phyloP scores from a whole-genome alignment of 1,140 invertebrate genomes.

The Calliopsis andreniformis region DNA sequence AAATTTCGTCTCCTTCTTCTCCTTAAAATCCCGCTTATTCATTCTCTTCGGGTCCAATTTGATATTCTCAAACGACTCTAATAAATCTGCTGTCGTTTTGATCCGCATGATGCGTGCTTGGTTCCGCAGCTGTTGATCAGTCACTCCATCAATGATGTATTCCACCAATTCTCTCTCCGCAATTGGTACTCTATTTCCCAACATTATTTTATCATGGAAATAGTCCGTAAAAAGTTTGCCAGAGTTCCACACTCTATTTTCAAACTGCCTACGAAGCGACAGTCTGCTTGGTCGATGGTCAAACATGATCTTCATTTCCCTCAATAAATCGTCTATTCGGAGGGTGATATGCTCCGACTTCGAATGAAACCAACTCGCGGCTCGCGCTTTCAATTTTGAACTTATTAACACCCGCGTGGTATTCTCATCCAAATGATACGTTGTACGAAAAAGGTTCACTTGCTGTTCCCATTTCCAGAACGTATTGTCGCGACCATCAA shows the following conservation, averaged over 20 bases:
- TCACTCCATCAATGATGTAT: background rate
- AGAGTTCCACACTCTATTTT: background rate
- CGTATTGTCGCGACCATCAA: background rate
- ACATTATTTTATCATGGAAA: background rate
- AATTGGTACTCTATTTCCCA: background rate
- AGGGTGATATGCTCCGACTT: background rate
- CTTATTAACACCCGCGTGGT: background rate
- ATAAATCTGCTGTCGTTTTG: background rate
- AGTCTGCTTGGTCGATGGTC: background rate
- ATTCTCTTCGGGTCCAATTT: background rate
- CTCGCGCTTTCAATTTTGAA: background rate
- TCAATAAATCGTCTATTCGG: background rate
- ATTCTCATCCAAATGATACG: background rate
- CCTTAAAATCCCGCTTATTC: background rate
- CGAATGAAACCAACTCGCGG: background rate
- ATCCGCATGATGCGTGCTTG: background rate
- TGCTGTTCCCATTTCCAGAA: slow-evolving; percentile 1
- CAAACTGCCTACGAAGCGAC: too few relatives aligned
- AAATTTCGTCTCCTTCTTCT: background rate
- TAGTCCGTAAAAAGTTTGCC: background rate
- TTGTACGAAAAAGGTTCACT: background rate
- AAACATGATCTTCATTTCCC: background rate
- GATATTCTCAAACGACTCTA: background rate
- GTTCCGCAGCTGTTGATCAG: too few relatives aligned
- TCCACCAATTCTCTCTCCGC: background rate